Conservation (phyloP, 1,140 invertebrate species). For the Drosophila kepulauana region DNA sequence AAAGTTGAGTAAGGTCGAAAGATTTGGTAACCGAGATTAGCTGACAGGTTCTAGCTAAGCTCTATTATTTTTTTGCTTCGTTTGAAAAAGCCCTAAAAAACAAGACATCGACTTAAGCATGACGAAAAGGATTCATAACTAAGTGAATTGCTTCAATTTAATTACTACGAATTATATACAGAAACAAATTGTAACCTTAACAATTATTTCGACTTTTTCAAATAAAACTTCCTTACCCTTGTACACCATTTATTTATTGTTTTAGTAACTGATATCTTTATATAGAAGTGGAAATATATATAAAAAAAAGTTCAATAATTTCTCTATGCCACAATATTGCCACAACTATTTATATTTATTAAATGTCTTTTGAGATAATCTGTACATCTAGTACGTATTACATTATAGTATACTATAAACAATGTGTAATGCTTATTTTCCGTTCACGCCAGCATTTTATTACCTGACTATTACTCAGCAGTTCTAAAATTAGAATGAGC, state of each 20-base stretch:
- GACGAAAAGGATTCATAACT: not conserved
- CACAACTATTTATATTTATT: too few relatives aligned
- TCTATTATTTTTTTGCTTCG: not conserved
- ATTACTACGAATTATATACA: too few relatives aligned
- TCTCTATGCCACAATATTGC: too few relatives aligned
- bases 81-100: not conserved
- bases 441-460: not conserved
- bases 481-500: conserved; percentile 18
- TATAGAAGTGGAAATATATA: too few relatives aligned
- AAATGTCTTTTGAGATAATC: not conserved
- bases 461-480: conserved; percentile 22
- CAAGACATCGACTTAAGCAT: not conserved
- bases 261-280: too few relatives aligned
- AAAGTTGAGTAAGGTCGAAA: conserved; percentile 44
- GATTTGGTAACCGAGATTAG: conserved; percentile 6
- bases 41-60: not conserved
- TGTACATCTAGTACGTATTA: not conserved
- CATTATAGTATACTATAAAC: not conserved
- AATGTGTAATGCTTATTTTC: not conserved
- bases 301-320: too few relatives aligned
- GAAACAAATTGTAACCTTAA: too few relatives aligned
- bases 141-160: too few relatives aligned
- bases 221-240: too few relatives aligned
- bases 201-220: too few relatives aligned
- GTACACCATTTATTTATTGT: too few relatives aligned